Percentiles rank a stretch among this genome's conserved stretches.
Evolutionary conservation across 2,113 vertebrate genomes (phyloP).

Genomic region (Sclerurus mexicanus): DNA sequence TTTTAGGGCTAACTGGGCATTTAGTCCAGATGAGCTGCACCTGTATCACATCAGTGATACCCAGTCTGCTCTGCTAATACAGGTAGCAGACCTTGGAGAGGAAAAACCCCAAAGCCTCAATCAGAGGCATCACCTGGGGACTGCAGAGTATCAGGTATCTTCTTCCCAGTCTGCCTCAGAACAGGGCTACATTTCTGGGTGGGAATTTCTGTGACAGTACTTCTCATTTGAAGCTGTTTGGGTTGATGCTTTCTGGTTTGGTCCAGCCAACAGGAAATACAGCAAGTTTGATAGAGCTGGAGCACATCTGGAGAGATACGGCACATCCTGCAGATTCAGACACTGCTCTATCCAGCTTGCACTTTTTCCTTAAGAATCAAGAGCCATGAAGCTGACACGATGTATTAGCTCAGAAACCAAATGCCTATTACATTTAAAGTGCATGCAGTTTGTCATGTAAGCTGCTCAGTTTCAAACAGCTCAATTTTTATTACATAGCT

Average conservation of each 20-base stretch:
- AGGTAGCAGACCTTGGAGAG: neutral
- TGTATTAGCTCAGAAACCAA: constrained; percentile 46
- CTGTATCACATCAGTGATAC: neutral
- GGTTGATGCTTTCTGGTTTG: neutral
- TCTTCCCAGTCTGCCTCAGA: neutral
- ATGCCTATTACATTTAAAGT: neutral
- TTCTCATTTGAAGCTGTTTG: neutral
- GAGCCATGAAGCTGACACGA: neutral
- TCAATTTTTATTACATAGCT: neutral
- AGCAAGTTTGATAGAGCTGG: constrained; percentile 42
- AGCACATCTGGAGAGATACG: neutral
- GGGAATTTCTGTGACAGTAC: neutral
- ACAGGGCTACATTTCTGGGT: neutral
- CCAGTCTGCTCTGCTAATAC: neutral
- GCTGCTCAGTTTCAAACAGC: constrained; percentile 20
- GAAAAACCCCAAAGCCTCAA: neutral
- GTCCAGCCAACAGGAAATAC: constrained; percentile 43
- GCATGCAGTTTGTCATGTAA: constrained; percentile 46
- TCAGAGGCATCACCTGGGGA: neutral
- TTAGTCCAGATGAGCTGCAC: neutral
- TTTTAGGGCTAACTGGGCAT: neutral
- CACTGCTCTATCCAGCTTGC: constrained; percentile 43
- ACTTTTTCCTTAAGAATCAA: constrained; percentile 26
- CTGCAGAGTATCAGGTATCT: neutral
- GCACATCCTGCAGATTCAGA: constrained; percentile 10